Evolutionary conservation across 2,113 vertebrate genomes (phyloP).

Genomic region (Oenanthe melanoleuca): DNA sequence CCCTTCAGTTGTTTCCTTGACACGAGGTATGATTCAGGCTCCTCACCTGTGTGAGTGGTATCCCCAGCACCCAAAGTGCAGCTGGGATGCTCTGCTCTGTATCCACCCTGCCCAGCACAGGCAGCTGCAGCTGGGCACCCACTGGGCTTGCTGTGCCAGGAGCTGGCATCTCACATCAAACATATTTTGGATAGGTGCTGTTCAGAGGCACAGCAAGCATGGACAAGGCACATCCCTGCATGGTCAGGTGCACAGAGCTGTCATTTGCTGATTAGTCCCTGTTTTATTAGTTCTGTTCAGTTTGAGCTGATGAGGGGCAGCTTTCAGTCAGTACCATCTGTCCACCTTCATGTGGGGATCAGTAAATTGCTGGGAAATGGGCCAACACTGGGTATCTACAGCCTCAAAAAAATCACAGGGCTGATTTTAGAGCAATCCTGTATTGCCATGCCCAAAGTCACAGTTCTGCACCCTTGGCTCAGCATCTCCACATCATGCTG

Average conservation of each 20-base stretch:
- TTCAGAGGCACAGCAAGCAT: not conserved
- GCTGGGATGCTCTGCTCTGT: fast-evolving
- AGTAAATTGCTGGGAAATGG: not conserved
- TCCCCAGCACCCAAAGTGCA: not conserved
- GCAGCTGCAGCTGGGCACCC: not conserved
- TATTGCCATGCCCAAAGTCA: not conserved
- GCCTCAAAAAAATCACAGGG: not conserved
- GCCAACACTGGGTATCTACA: not conserved
- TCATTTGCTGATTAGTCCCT: not conserved
- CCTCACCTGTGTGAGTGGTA: not conserved
- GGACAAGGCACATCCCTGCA: not conserved
- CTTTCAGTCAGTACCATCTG: not conserved
- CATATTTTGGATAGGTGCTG: not conserved
- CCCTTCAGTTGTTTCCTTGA: not conserved
- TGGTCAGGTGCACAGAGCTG: not conserved
- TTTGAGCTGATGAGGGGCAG: not conserved
- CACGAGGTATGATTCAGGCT: not conserved
- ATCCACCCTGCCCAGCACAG: not conserved
- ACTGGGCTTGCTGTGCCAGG: not conserved
- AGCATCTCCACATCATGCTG: not conserved
- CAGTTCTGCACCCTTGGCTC: not conserved
- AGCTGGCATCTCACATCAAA: not conserved
- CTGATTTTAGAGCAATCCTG: not conserved
- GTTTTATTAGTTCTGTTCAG: not conserved
- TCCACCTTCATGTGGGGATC: not conserved